Conservation (phyloP, 2,113 vertebrate species). For the Platysteira castanea region DNA sequence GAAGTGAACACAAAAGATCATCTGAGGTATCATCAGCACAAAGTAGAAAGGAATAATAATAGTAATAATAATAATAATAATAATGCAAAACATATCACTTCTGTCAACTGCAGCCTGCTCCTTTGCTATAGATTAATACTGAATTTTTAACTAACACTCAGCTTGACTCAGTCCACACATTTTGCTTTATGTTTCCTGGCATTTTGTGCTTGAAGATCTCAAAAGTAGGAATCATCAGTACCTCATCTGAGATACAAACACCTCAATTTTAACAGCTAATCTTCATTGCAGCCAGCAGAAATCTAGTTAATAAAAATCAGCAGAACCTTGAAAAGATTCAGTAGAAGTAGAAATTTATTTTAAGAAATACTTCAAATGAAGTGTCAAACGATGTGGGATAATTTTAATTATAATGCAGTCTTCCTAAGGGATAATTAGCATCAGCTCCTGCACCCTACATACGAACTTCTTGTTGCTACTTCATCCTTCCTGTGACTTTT, state of each 20-base stretch:
- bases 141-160: neutral
- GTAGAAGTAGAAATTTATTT: neutral
- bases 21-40: neutral
- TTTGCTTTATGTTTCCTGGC: neutral
- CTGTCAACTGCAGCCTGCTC: neutral
- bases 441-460: neutral
- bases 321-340: neutral
- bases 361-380: slow-evolving; percentile 10
- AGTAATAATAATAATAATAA: neutral
- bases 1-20: neutral
- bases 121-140: neutral
- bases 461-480: neutral
- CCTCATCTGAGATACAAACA: neutral
- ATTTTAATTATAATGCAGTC: neutral
- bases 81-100: neutral
- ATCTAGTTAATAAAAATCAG: neutral
- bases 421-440: neutral
- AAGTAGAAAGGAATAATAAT: neutral
- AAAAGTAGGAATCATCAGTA: neutral
- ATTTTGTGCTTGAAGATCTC: neutral
- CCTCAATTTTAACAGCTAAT: neutral
- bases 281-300: neutral
- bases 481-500: neutral
- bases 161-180: neutral
- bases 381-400: neutral